Base-by-base conservation (phyloP, 2,113 vertebrate species). In the Erythrocercus mccallii region DNA sequence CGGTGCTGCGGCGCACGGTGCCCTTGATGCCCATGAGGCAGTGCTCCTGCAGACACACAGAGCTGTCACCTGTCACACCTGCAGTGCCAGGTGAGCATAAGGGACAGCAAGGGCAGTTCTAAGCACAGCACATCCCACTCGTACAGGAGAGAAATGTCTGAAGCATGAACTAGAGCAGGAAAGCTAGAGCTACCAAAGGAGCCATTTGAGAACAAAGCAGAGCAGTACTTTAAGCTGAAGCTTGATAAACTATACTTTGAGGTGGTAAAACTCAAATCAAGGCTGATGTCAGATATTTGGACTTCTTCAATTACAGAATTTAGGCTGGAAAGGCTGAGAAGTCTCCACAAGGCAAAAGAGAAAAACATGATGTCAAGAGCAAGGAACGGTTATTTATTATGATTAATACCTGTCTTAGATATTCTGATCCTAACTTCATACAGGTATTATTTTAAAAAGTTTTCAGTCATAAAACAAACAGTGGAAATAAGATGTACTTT, bases 21-120 rank as follows among this genome's bases (percentile, higher is more conserved):
- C 99, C 99, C 96, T 99, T 99, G 93, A 99, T 99, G 65, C 99
- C 99, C 99, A 99, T 99, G 28, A 99, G 98, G 96, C 99, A 99
- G 92, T 99, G 99, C 84, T 99, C 99, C 99, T 99, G 61, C 6
- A 12, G 35, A 50, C 72, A 81, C 66, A 92, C 61, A 64, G 4
- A 54, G 45, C 7, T 6, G 57, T 88, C 84, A 94, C 15, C 1
- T 1, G 15, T 7, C 8, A 2, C 85, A 23, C 51, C 6, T 0
- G 57, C 86, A 15, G 53, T 1, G 60, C 28, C 69, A 51, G 4
- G 6, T 6, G 22, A 18, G 54, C 38, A 22, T 37, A 10, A 37
- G 0, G 9, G 25, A 45, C n/a, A 42, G 51, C 66, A n/a, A 37
- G 51, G 12, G 33, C 50, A 44, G 4, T 12, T 33, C 73, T 17